These are phyloP conservation scores for Capricornis sumatraensis DNA, from an alignment of 2,113 vertebrate species.

Conservation along the genomic window DNA sequence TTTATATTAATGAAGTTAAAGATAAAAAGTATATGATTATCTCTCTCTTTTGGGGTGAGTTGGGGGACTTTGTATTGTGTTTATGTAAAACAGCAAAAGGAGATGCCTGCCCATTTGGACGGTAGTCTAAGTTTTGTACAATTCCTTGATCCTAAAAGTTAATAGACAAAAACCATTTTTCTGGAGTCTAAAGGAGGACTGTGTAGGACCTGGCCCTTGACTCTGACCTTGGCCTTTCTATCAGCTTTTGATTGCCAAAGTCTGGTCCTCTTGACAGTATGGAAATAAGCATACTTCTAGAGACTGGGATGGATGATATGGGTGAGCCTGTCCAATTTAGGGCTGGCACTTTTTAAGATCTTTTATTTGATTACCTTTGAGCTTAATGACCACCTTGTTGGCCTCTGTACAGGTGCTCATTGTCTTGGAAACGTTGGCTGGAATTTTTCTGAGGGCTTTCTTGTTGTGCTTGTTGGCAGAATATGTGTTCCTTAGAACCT, in stretches of 20 bases:
- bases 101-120: not conserved
- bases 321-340: not conserved
- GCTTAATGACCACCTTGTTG: not conserved
- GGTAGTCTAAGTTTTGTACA: not conserved
- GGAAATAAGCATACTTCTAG: not conserved
- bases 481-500: constrained; percentile 90
- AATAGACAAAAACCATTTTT: not conserved
- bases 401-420: not conserved
- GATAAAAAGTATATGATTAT: not conserved
- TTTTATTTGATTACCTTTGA: constrained; percentile 5
- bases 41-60: not conserved
- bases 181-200: not conserved
- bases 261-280: not conserved
- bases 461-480: constrained; percentile 97
- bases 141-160: not conserved
- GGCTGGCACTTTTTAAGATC: not conserved
- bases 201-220: not conserved
- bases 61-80: not conserved
- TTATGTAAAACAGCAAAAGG: not conserved
- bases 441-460: constrained; percentile 85
- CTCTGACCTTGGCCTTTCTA: not conserved
- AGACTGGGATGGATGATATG: not conserved
- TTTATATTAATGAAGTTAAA: not conserved
- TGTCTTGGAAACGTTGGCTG: constrained; percentile 74
- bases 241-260: not conserved